These are phyloP conservation scores for Acanthaster planci DNA, from an alignment of 35 echinoderm and acorn worm species.

Conservation along the genomic window DNA sequence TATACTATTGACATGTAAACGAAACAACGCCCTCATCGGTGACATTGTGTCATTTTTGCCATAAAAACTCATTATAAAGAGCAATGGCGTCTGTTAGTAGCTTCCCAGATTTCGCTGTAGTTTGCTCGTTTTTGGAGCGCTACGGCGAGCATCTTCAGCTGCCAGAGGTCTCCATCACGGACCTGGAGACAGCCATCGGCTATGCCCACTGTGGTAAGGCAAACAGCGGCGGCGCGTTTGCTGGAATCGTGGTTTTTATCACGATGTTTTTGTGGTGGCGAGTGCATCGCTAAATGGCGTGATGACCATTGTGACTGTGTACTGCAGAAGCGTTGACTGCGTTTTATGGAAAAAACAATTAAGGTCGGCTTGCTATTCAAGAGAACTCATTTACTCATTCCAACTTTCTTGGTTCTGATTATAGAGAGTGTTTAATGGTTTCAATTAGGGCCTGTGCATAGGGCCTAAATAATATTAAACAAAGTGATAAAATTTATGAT, in stretches of 20 bases:
- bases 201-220: constrained; percentile 62
- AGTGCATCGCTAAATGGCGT: not conserved
- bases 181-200: constrained; percentile 64
- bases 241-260: not conserved
- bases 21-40: not conserved
- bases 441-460: too few species aligned
- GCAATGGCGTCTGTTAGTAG: constrained; percentile 67
- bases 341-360: too few species aligned
- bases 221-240: not conserved
- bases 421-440: too few species aligned
- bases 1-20: not conserved
- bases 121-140: constrained; percentile 83
- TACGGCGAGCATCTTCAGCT: constrained; percentile 79
- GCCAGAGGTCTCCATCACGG: constrained; percentile 81
- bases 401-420: too few species aligned
- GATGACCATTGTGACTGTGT: too few species aligned
- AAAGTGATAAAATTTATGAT: too few species aligned
- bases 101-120: constrained; percentile 78
- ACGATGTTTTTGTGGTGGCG: not conserved
- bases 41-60: too few species aligned
- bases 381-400: too few species aligned
- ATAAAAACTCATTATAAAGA: constrained; percentile 24
- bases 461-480: too few species aligned
- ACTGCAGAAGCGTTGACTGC: not conserved
- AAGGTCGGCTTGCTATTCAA: too few species aligned